Conservation (phyloP, 1,140 invertebrate species). For the Amphibalanus amphitrite region DNA sequence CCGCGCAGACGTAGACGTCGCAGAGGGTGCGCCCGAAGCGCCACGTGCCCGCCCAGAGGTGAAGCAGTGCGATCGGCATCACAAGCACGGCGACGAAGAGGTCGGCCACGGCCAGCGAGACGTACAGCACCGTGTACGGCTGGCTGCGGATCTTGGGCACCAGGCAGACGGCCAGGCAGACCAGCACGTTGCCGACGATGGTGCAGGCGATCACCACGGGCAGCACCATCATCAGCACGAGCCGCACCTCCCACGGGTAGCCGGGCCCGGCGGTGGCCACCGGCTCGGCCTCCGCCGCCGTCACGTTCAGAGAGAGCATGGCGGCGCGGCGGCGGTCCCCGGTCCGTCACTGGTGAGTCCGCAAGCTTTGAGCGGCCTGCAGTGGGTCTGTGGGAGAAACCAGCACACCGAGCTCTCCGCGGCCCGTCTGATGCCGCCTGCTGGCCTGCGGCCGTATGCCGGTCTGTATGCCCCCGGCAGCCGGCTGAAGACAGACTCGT, state of each 20-base stretch:
- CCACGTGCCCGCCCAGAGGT: slow-evolving; percentile 54
- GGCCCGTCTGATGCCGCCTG: no score
- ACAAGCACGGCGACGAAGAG: slow-evolving; percentile 90
- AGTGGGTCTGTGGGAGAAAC: no score
- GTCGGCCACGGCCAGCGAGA: slow-evolving; percentile 92
- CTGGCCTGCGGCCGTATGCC: no score
- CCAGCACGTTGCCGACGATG: slow-evolving; percentile 84
- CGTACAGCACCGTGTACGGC: slow-evolving; percentile 88
- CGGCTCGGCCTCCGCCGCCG: no score
- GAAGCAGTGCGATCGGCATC: slow-evolving; percentile 83
- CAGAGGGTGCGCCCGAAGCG: slow-evolving; percentile 57
- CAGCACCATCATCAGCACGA: slow-evolving; percentile 50
- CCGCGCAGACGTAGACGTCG: slow-evolving; percentile 71
- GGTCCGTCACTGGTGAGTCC: no score
- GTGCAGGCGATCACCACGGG: slow-evolving; percentile 70
- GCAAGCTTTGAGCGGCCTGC: no score
- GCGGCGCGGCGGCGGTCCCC: no score
- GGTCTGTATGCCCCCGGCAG: no score
- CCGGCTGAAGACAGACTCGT: no score
- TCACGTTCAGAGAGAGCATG: no score
- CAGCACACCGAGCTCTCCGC: no score
- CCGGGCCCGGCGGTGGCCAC: not conserved
- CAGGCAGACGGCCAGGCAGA: slow-evolving; percentile 89
- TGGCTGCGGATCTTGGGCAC: slow-evolving; percentile 90
- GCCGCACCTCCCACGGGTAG: not conserved